Base-by-base conservation (phyloP, 2,888 invertebrate genomes). In the Palloptera scutellata region DNA sequence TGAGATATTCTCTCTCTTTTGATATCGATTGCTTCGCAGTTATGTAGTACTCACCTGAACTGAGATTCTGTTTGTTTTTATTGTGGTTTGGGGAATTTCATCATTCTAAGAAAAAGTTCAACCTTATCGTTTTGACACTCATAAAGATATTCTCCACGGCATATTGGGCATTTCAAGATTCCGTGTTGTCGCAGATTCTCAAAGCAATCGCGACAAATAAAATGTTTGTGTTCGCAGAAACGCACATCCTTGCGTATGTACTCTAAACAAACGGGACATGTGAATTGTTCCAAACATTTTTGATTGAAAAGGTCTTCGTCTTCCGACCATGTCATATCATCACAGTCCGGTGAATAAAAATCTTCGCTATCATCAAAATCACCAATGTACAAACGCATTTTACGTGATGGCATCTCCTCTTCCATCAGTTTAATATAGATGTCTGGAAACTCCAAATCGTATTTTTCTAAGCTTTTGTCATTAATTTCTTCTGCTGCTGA, bases 221-320 rank as follows among this genome's bases (percentile, higher is more conserved):
- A 75, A 63, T 77, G 77, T 2, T 54, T 41, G 43, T 72, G 70
- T 61, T 76, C 76, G 57, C 77, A 77, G 61, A 76, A 76, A 13
- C 75, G 65, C 2, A 73, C 76, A 67, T 76, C 70, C 8, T 64
- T 71, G 1, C 67, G 70, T 30, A 76, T 76, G 15, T 57, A 75
- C 8, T 76, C 76, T 8, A 70, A 71, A 45, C 77, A 77, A 1
- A 77, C 67, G 11, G 15, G 61, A 58, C 76, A 76, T 0, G 72
- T 74, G 17, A 77, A 75, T 12, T 54, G 60, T 11, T 75, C 70
- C 41, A 73, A 9, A 11, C 71, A 73, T 60, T 45, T 2, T 1
- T 55, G 4, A 55, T 75, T 74, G 11, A 70, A 40, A 2, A 43
- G 52, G 20, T 74, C 71, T 10, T 73, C 68, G 0, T 72, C 67